Conservation (phyloP, 2,888 invertebrate species). For the Aphidoletes aphidimyza region DNA sequence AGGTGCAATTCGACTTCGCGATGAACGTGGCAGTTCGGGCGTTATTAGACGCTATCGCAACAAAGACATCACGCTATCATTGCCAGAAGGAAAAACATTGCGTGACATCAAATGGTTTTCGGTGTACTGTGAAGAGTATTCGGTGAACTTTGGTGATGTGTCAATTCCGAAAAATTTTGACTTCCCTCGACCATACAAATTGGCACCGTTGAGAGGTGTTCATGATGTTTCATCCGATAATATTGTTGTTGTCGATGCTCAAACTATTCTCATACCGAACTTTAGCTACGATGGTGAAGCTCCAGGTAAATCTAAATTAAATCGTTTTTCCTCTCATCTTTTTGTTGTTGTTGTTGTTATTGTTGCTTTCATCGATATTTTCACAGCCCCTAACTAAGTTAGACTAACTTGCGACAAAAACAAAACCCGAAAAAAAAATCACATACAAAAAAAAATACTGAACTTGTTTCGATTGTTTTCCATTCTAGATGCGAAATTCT, state of each 20-base stretch:
- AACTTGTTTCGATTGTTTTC: neutral
- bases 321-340: neutral
- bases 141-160: constrained; percentile 91
- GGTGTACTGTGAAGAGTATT: constrained; percentile 91
- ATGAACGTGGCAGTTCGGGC: constrained; percentile 83
- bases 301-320: constrained; percentile 73
- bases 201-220: constrained; percentile 79
- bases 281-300: constrained; percentile 94
- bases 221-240: constrained; percentile 88
- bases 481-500: constrained; percentile 87
- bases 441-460: too few species aligned
- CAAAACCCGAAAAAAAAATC: too few species aligned
- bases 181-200: constrained; percentile 85
- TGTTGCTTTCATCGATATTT: too few species aligned
- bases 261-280: constrained; percentile 88
- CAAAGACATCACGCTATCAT: constrained; percentile 82
- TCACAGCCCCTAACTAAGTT: too few species aligned
- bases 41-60: constrained; percentile 84
- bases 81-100: constrained; percentile 88
- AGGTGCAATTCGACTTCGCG: constrained; percentile 78
- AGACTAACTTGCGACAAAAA: too few species aligned
- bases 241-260: constrained; percentile 90
- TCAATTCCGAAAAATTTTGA: constrained; percentile 81
- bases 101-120: constrained; percentile 87
- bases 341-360: neutral